Conservation (phyloP, 2,797 vertebrate genomes). For the Sebastes dallii region DNA sequence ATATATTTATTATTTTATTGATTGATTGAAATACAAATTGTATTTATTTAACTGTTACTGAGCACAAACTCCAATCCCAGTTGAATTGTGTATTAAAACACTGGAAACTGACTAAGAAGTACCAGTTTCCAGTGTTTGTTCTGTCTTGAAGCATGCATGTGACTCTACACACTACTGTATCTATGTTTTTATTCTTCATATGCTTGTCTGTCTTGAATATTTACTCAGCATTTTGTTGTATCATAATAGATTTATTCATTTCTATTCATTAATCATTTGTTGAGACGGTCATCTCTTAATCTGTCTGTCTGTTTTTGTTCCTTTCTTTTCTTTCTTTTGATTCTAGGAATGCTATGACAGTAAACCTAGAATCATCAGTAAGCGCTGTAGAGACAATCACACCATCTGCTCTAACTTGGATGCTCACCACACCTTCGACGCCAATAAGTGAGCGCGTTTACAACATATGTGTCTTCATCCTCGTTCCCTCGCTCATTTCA, state of each 20-base stretch:
- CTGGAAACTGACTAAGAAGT: neutral
- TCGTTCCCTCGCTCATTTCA: neutral
- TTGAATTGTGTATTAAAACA: neutral
- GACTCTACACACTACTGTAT: neutral
- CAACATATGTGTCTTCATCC: neutral
- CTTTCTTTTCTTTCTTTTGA: neutral
- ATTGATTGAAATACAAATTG: too few species aligned
- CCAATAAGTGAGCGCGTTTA: conserved; percentile 88
- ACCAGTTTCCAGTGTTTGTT: neutral
- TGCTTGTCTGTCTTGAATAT: neutral
- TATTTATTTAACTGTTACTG: neutral
- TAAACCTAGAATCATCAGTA: conserved; percentile 94
- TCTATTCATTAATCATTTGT: neutral
- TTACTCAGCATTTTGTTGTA: neutral
- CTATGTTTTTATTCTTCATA: neutral
- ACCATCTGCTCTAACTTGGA: conserved; percentile 88
- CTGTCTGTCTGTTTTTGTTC: neutral
- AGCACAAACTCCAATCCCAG: neutral
- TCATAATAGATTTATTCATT: neutral
- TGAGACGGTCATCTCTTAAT: neutral
- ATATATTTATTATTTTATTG: neutral
- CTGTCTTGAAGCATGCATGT: neutral
- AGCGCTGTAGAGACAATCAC: conserved; percentile 85
- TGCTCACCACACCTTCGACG: conserved; percentile 88
- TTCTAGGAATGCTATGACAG: conserved; percentile 92